A percentile compares a stretch with the other conserved stretches of the same genome.
Conservation (phyloP, 2,888 invertebrate species). For the Atrina japonica region DNA sequence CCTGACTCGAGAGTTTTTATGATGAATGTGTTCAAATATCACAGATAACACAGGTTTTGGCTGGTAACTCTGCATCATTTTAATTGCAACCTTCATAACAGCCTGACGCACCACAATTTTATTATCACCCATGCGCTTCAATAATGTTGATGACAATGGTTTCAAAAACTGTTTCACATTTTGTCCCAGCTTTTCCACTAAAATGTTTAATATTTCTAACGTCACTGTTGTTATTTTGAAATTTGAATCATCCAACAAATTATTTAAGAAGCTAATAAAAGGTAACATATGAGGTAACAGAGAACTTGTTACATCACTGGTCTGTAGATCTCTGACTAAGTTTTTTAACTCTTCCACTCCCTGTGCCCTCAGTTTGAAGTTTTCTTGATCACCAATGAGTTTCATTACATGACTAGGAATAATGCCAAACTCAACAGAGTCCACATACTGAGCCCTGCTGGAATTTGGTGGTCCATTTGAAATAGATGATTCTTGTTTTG, state of each 20-base stretch:
- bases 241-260: conserved; percentile 85
- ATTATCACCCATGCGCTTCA: conserved; percentile 82
- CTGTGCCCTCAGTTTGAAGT: conserved; percentile 84
- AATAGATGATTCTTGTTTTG: conserved; percentile 46
- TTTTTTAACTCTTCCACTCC: conserved; percentile 84
- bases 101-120: conserved; percentile 82
- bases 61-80: conserved; percentile 82
- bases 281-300: conserved; percentile 85
- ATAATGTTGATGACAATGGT: conserved; percentile 81
- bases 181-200: conserved; percentile 81
- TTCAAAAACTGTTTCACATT: conserved; percentile 81
- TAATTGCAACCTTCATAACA: conserved; percentile 82
- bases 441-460: conserved; percentile 59
- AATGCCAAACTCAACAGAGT: conserved; percentile 79
- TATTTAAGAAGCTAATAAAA: conserved; percentile 84
- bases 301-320: conserved; percentile 66
- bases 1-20: conserved; percentile 84
- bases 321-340: conserved; percentile 80
- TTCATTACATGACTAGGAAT: conserved; percentile 80
- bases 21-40: conserved; percentile 82
- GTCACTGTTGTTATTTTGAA: conserved; percentile 82
- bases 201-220: conserved; percentile 81
- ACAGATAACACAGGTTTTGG: conserved; percentile 83
- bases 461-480: conserved; percentile 43
- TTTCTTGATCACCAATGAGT: conserved; percentile 82